Evolutionary conservation across 2,797 vertebrate species (phyloP).

Genomic region (Rhynchonycteris naso): DNA sequence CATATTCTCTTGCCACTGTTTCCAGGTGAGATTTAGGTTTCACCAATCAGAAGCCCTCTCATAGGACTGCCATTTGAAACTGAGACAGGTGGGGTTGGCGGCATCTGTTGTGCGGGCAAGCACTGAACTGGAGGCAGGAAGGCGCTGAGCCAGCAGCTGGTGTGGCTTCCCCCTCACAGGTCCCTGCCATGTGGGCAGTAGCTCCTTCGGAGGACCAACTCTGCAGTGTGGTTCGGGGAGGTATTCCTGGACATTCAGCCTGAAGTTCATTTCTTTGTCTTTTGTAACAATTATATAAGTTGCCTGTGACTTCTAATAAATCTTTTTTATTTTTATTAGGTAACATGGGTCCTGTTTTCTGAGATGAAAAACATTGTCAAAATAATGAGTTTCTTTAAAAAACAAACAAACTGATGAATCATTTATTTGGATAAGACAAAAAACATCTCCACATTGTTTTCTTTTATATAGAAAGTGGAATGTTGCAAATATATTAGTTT

Average conservation of each 20-base stretch:
- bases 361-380: background rate
- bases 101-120: background rate
- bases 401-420: background rate
- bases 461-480: conserved; percentile 34
- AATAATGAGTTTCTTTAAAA: background rate
- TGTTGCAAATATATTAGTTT: background rate
- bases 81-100: background rate
- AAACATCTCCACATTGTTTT: background rate
- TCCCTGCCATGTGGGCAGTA: background rate
- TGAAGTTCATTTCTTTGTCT: background rate
- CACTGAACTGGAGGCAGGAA: background rate
- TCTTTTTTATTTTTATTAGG: background rate
- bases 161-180: background rate
- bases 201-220: background rate
- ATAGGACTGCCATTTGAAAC: background rate
- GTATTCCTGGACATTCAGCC: background rate
- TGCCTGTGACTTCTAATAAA: background rate
- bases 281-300: background rate
- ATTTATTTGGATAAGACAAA: background rate
- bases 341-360: background rate
- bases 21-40: background rate
- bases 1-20: background rate
- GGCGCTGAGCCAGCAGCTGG: background rate
- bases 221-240: background rate
- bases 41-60: background rate